Percentiles rank a stretch among this genome's conserved stretches.
These are phyloP conservation scores for Dolichopus griseipennis DNA, from an alignment of 2,888 invertebrate species.

Conservation along the genomic window DNA sequence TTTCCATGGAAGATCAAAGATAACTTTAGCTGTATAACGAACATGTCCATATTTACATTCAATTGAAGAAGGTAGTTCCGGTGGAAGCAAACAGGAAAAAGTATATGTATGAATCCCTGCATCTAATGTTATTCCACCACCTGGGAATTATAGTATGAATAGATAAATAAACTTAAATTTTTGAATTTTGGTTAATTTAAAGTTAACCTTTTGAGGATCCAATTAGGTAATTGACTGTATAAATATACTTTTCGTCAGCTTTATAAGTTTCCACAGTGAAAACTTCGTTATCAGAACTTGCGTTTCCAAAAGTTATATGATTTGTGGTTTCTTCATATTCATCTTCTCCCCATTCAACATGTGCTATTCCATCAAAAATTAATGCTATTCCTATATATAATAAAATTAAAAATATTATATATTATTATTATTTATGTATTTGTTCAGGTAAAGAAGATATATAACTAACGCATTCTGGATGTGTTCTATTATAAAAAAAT, in stretches of 20 bases:
- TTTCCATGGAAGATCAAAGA: slow-evolving; percentile 72
- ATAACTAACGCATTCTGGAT: no score
- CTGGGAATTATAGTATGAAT: slow-evolving; percentile 17
- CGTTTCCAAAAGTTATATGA: no score
- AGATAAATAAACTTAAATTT: not conserved
- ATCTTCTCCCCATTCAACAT: slow-evolving; percentile 46
- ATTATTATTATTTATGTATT: no score
- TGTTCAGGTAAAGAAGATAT: no score
- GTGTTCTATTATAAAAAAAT: no score
- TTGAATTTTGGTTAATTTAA: not conserved
- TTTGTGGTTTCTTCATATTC: slow-evolving; percentile 22
- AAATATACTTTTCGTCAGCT: slow-evolving; percentile 49
- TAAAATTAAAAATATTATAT: no score
- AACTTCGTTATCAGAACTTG: slow-evolving; percentile 28
- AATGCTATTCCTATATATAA: slow-evolving; percentile 45
- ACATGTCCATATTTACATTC: slow-evolving; percentile 66
- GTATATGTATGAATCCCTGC: slow-evolving; percentile 63
- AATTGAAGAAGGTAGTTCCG: slow-evolving; percentile 67
- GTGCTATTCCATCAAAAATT: slow-evolving; percentile 47
- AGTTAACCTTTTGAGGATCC: slow-evolving; percentile 29
- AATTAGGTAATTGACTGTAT: slow-evolving; percentile 43
- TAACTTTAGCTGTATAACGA: slow-evolving; percentile 70
- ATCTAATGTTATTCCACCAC: slow-evolving; percentile 32
- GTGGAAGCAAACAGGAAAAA: slow-evolving; percentile 65
- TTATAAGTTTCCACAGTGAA: slow-evolving; percentile 36